A percentile compares a stretch with the other conserved stretches of the same genome.
Evolutionary conservation across 64 coral and sea anemone species (phyloP).

Genomic region (Montipora efflorescens): DNA sequence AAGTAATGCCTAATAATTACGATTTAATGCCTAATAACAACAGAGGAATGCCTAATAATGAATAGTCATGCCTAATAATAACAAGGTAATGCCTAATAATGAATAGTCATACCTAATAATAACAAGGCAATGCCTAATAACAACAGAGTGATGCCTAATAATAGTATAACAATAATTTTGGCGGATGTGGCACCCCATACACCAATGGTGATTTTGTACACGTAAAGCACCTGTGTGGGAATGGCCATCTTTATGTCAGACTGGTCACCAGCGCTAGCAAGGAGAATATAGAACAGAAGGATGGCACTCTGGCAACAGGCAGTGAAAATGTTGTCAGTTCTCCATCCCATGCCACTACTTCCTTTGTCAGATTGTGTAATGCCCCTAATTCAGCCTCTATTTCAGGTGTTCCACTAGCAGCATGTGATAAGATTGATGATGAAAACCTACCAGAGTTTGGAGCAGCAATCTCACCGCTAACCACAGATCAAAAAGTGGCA

Average conservation of each 20-base stretch:
- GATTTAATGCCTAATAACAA: too few relatives aligned
- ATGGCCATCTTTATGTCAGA: conserved; percentile 70
- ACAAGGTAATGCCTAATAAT: too few relatives aligned
- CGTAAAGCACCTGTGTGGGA: conserved; percentile 80
- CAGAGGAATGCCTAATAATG: too few relatives aligned
- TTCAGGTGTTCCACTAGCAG: neutral
- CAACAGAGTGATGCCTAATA: too few relatives aligned
- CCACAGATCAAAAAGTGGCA: neutral
- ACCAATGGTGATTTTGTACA: conserved; percentile 76
- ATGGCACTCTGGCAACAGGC: neutral
- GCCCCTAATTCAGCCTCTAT: neutral
- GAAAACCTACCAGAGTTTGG: neutral
- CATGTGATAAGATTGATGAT: neutral
- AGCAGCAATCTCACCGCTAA: neutral
- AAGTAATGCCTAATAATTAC: too few relatives aligned
- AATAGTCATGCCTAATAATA: too few relatives aligned
- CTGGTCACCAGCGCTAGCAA: conserved; percentile 26
- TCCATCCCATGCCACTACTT: neutral
- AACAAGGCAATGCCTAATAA: too few relatives aligned
- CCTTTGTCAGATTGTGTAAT: neutral
- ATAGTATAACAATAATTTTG: too few relatives aligned
- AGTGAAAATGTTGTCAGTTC: neutral
- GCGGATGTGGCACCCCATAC: neutral
- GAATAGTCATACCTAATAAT: too few relatives aligned
- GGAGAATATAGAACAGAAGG: conserved; percentile 6